Percentiles rank a stretch among this genome's conserved stretches.
These are phyloP conservation scores for Aphrophora alni DNA, from an alignment of 2,888 invertebrate genomes.

Conservation along the genomic window DNA sequence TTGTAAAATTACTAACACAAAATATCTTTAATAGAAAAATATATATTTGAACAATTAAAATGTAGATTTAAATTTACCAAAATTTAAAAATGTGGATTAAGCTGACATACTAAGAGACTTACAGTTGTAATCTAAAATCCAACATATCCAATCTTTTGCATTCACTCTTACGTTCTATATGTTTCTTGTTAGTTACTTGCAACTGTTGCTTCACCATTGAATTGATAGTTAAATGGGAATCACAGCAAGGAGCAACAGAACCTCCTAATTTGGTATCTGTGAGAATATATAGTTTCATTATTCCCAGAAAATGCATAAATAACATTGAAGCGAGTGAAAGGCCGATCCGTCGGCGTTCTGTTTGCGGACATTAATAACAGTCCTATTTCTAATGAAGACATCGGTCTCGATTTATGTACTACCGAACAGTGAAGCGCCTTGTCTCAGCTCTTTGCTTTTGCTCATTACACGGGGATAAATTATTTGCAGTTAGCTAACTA, in stretches of 20 bases:
- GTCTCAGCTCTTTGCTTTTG: not conserved
- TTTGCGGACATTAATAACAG: not conserved
- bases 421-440: not conserved
- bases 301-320: constrained; percentile 6
- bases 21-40: too few relatives aligned
- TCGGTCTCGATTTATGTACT: not conserved
- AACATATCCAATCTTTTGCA: too few relatives aligned
- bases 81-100: too few relatives aligned
- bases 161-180: too few relatives aligned
- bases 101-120: too few relatives aligned
- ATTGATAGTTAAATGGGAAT: not conserved
- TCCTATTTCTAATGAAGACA: constrained; percentile 1
- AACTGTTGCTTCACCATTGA: too few relatives aligned
- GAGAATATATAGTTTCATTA: constrained; percentile 9
- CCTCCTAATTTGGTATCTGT: not conserved
- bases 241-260: not conserved
- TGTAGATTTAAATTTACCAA: too few relatives aligned
- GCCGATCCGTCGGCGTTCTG: not conserved
- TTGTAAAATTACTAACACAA: too few relatives aligned
- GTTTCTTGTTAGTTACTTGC: too few relatives aligned
- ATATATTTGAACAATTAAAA: too few relatives aligned
- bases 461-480: not conserved
- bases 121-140: too few relatives aligned
- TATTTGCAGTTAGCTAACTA: not conserved
- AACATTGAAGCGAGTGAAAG: not conserved